Percentiles rank a stretch among this genome's conserved stretches.
phyloP scores from a whole-genome alignment of 2,888 invertebrate genomes.

The Pterobdella sp. region DNA sequence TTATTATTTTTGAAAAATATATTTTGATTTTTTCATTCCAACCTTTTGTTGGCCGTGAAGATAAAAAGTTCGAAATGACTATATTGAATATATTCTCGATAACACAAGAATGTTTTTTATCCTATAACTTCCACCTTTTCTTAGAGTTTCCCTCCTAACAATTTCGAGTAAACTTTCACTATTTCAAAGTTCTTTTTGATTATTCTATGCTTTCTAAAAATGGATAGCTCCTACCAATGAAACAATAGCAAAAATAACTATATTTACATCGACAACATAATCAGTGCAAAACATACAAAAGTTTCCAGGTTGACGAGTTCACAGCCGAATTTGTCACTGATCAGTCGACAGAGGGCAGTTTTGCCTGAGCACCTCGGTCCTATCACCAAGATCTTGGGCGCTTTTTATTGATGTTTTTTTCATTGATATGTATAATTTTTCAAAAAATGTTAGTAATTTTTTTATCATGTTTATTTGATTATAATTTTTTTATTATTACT shows the following conservation, averaged over 20 bases:
- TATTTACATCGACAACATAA: neutral
- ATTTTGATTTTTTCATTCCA: no score
- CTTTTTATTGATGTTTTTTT: neutral
- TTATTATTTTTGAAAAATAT: no score
- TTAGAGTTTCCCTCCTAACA: no score
- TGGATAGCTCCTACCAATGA: no score
- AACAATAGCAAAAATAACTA: neutral
- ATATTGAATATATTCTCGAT: no score
- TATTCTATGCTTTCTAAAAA: neutral
- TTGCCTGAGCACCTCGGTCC: neutral
- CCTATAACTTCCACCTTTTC: no score
- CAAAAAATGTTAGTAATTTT: neutral
- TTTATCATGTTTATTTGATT: neutral
- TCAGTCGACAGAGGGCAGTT: neutral
- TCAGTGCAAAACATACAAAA: neutral
- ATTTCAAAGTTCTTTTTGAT: neutral
- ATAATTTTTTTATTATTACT: neutral
- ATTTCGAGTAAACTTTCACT: neutral
- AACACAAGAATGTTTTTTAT: no score
- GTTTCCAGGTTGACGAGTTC: neutral
- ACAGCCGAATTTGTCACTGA: neutral
- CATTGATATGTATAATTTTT: neutral
- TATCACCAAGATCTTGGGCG: neutral
- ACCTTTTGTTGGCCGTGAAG: no score
- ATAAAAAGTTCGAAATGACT: no score